Base-by-base conservation (phyloP, 2,797 vertebrate species). In the Malurus leucopterus region DNA sequence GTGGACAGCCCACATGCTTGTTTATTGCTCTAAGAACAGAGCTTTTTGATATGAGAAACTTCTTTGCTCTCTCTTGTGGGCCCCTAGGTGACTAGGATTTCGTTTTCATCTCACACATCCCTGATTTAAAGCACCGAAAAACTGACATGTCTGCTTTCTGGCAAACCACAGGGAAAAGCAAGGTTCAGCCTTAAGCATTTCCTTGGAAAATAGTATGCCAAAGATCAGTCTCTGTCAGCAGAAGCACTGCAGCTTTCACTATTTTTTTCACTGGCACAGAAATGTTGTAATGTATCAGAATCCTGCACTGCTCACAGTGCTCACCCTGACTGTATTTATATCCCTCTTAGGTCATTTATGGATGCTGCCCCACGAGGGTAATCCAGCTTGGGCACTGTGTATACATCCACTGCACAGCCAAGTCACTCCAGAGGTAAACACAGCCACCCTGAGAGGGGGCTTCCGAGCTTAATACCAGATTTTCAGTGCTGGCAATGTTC, bases 161-260 rank as follows among this genome's bases (percentile, higher is more conserved):
- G 79, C 69, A 92, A 87, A 89, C 84, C 65, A 44, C 34, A 69
- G 63, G 51, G 62, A 87, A 90, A 93, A 22, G 11, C 69, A 77
- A 75, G 23, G 59, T 88, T 62, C 75, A 83, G 22, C 79, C 84
- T 90, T 88, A 92, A 83, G 58, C 14, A 72, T 90, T 92, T 93
- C 79, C 59, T 90, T 87, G 75, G 90, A 88, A 88, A 91, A 65
- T 34, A 21, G 22, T 41, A 11, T 80, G 81, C 62, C 65, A 74
- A 85, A 80, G 47, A 74, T 63, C 51, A 43, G 47, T 46, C 44
- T 74, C 84, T 62, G 47, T 69, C 69, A 89, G 59, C 36, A 90
- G 59, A 38, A 62, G 34, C n/a, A 26, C 40, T 82, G 34, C 40
- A 80, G 71, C 40, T 86, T 68, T 71, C 40, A 13, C 9, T 49